These are phyloP conservation scores for Zygothrica quintamaculata DNA, from an alignment of 2,888 invertebrate genomes.

Conservation along the genomic window DNA sequence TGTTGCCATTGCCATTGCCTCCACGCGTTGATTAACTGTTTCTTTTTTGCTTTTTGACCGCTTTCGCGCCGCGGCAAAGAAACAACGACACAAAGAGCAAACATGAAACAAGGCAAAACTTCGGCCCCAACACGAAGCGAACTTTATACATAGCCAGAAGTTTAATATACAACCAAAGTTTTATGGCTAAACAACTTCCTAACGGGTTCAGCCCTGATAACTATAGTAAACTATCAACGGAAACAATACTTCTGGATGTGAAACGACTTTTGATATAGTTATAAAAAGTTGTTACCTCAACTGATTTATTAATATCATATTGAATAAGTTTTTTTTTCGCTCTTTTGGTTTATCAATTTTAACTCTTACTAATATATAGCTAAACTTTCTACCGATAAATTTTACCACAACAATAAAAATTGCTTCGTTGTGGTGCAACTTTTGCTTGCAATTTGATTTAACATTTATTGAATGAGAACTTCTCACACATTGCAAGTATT, in stretches of 20 bases:
- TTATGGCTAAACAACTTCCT: conserved; percentile 34
- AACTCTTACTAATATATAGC: too few relatives aligned
- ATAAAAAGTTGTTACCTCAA: conserved; percentile 11
- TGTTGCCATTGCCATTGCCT: conserved; percentile 4
- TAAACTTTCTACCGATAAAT: too few relatives aligned
- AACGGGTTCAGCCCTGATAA: conserved; percentile 16
- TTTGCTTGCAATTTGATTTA: too few relatives aligned
- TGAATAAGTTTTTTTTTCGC: too few relatives aligned
- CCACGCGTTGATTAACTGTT: conserved; percentile 46
- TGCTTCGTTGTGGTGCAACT: too few relatives aligned
- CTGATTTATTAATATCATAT: conserved; percentile 23
- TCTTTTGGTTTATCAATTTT: too few relatives aligned
- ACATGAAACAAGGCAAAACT: conserved; percentile 19
- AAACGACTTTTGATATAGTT: conserved; percentile 30
- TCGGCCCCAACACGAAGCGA: conserved; percentile 34
- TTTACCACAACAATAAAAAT: too few relatives aligned
- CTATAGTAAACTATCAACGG: conserved; percentile 27
- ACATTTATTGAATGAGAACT: too few relatives aligned
- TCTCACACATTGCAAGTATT: too few relatives aligned
- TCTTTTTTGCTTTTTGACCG: too few relatives aligned
- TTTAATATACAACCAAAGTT: conserved; percentile 29
- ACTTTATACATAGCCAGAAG: conserved; percentile 32
- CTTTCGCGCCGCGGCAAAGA: conserved; percentile 27
- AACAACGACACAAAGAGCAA: conserved; percentile 35
- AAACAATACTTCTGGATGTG: conserved; percentile 30